phyloP scores from a whole-genome alignment of 2,113 vertebrate genomes.

The Arenaria interpres region DNA sequence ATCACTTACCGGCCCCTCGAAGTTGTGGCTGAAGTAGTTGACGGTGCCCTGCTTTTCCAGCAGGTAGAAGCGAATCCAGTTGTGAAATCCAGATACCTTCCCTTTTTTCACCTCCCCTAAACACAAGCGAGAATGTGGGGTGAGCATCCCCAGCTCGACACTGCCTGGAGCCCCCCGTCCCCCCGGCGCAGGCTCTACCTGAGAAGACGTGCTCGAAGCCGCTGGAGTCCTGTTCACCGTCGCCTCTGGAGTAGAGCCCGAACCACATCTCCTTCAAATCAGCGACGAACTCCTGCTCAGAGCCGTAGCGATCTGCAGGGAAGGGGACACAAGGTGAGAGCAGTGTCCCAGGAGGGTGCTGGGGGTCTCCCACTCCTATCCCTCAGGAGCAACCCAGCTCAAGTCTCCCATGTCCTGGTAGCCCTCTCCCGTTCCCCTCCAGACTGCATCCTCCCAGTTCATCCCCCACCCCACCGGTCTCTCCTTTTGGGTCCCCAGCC shows the following conservation, averaged over 20 bases:
- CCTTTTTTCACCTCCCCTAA: constrained; percentile 90
- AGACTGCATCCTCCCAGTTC: neutral
- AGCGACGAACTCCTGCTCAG: constrained; percentile 79
- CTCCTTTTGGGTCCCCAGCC: rapidly evolving
- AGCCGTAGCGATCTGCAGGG: constrained; percentile 76
- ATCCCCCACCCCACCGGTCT: neutral
- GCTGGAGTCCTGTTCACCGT: constrained; percentile 81
- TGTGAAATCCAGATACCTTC: constrained; percentile 94
- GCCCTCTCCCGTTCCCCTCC: neutral
- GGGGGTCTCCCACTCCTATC: rapidly evolving
- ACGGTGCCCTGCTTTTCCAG: constrained; percentile 83
- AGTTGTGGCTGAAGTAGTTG: constrained; percentile 93
- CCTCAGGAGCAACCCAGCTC: neutral
- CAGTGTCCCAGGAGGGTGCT: rapidly evolving
- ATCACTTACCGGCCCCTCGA: constrained; percentile 85
- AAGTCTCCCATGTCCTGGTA: rapidly evolving
- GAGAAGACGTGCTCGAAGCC: constrained; percentile 95
- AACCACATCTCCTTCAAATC: constrained; percentile 97
- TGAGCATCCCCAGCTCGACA: rapidly evolving
- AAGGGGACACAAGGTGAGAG: neutral
- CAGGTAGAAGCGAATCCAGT: constrained; percentile 94
- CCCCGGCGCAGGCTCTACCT: constrained; percentile 66
- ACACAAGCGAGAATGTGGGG: rapidly evolving
- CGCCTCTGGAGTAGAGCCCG: constrained; percentile 86
- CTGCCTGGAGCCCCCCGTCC: rapidly evolving